Percentiles rank a stretch among this genome's conserved stretches.
phyloP scores from a whole-genome alignment of 1,140 invertebrate species.

The Drosophila mojavensis region DNA sequence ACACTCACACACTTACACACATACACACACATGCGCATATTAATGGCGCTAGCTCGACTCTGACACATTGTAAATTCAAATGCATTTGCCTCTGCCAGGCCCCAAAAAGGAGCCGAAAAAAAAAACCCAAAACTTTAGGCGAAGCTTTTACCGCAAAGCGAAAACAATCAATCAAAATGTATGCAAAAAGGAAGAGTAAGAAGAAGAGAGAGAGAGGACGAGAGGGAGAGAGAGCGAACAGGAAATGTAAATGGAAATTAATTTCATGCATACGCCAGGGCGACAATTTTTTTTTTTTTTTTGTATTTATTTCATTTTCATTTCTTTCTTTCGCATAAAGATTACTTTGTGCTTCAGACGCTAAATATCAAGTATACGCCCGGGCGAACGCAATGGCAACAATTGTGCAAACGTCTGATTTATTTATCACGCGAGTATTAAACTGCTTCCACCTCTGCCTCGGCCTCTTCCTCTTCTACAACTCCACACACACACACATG shows the following conservation, averaged over 20 bases:
- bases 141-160: constrained; percentile 75
- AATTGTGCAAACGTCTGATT: constrained; percentile 43
- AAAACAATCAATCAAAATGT: constrained; percentile 78
- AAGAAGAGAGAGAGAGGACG: neutral
- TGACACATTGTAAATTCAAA: constrained; percentile 82
- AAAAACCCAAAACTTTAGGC: constrained; percentile 30
- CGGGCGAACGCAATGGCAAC: constrained; percentile 32
- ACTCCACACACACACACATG: constrained; percentile 1
- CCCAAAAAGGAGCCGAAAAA: constrained; percentile 9
- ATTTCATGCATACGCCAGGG: constrained; percentile 68
- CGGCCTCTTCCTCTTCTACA: constrained; percentile 18
- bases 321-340: constrained; percentile 37
- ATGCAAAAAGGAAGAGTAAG: constrained; percentile 8
- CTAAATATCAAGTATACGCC: constrained; percentile 48
- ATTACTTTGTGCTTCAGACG: constrained; percentile 30
- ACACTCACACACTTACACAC: constrained; percentile 14
- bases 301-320: no score
- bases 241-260: constrained; percentile 49
- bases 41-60: constrained; percentile 60
- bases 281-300: constrained; percentile 64
- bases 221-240: neutral
- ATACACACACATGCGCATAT: constrained; percentile 48
- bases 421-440: constrained; percentile 54
- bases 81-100: constrained; percentile 69
- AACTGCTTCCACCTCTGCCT: constrained; percentile 12